Percentiles rank a stretch among this genome's conserved stretches.
Conservation (phyloP, 2,797 vertebrate genomes). For the Chiroxiphia lanceolata region DNA sequence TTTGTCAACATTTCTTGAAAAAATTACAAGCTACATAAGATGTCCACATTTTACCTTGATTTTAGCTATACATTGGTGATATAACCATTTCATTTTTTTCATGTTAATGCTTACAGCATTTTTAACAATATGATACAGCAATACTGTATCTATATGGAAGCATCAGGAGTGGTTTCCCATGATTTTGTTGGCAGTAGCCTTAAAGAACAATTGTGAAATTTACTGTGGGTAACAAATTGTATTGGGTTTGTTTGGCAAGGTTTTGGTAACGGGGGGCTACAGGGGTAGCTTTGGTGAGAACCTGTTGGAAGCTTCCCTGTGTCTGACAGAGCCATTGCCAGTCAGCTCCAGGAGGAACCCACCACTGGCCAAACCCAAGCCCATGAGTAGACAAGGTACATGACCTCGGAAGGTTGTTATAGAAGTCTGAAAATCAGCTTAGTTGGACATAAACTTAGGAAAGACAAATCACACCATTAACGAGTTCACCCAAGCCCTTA, state of each 20-base stretch:
- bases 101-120: background rate
- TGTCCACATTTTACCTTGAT: background rate
- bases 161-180: background rate
- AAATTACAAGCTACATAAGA: background rate
- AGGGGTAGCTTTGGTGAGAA: background rate
- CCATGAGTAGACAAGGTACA: background rate
- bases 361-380: background rate
- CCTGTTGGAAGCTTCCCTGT: background rate
- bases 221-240: background rate
- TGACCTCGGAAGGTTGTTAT: background rate
- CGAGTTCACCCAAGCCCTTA: background rate
- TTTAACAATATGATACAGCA: background rate
- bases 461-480: background rate
- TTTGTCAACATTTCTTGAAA: background rate
- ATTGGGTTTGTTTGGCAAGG: background rate
- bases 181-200: background rate
- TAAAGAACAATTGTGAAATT: background rate
- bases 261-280: background rate
- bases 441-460: background rate
- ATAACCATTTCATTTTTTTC: background rate
- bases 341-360: background rate
- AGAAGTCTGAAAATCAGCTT: background rate
- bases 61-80: background rate
- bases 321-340: background rate
- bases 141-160: background rate